These are phyloP conservation scores for Lasiurus borealis DNA, from an alignment of 2,113 vertebrate genomes.

Conservation along the genomic window DNA sequence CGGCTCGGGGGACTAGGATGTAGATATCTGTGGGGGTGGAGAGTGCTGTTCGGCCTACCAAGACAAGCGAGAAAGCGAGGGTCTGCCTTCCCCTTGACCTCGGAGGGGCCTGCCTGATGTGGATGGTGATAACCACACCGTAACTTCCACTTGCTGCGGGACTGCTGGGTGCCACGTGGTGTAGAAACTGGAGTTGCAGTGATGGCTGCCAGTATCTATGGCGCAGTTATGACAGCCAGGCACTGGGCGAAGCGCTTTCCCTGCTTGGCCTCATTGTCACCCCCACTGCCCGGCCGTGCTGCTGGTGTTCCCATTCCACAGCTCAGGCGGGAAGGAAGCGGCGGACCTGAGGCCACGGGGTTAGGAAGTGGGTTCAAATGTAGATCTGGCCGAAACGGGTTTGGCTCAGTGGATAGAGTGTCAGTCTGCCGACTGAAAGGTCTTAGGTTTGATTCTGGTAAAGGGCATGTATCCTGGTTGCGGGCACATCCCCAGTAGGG, in stretches of 20 bases:
- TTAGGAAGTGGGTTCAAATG: background rate
- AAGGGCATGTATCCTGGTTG: too few species aligned
- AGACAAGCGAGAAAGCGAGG: background rate
- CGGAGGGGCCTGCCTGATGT: background rate
- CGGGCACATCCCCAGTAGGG: too few species aligned
- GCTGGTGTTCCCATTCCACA: background rate
- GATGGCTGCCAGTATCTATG: background rate
- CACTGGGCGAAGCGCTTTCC: accelerated
- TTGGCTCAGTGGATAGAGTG: too few species aligned
- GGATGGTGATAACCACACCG: background rate
- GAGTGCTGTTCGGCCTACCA: background rate
- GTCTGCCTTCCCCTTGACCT: background rate
- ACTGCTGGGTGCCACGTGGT: background rate
- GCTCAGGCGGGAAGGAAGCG: background rate
- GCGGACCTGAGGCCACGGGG: background rate
- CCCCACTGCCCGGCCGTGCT: background rate
- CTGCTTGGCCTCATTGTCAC: background rate
- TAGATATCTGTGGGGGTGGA: background rate
- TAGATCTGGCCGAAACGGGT: background rate
- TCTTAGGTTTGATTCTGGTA: too few species aligned
- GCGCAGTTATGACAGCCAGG: background rate
- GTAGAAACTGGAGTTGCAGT: background rate
- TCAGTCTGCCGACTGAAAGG: too few species aligned
- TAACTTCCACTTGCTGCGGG: background rate
- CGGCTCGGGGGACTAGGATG: background rate